These are phyloP conservation scores for Rotaria macrura DNA, from an alignment of 2,888 invertebrate species.

Conservation along the genomic window DNA sequence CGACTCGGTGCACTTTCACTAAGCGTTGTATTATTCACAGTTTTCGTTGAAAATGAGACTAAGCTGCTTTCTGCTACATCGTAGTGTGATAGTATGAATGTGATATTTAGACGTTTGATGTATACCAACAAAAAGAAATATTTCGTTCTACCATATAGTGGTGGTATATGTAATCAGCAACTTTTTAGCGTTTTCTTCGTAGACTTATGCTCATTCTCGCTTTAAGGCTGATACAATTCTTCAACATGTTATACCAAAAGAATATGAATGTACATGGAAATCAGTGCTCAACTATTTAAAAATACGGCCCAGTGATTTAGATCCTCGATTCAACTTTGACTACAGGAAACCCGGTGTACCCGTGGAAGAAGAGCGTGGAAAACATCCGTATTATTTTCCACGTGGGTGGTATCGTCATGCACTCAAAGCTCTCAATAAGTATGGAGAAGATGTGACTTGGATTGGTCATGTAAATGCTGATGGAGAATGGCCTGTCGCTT, in stretches of 20 bases:
- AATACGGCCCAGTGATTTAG: neutral
- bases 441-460: neutral
- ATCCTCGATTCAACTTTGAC: neutral
- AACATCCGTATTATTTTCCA: neutral
- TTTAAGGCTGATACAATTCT: neutral
- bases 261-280: neutral
- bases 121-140: too few species aligned
- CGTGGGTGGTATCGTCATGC: neutral
- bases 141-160: too few species aligned
- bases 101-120: too few species aligned
- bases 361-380: neutral
- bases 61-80: too few species aligned
- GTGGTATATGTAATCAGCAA: neutral
- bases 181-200: neutral
- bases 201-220: neutral
- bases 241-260: neutral
- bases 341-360: neutral
- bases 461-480: neutral
- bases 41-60: too few species aligned
- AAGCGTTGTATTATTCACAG: too few species aligned
- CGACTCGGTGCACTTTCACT: too few species aligned
- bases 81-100: too few species aligned
- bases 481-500: neutral
- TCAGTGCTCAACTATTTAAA: neutral
- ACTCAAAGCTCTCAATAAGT: neutral